These are phyloP conservation scores for Peromyscus maniculatus DNA, from an alignment of 2,113 vertebrate species.

Conservation along the genomic window DNA sequence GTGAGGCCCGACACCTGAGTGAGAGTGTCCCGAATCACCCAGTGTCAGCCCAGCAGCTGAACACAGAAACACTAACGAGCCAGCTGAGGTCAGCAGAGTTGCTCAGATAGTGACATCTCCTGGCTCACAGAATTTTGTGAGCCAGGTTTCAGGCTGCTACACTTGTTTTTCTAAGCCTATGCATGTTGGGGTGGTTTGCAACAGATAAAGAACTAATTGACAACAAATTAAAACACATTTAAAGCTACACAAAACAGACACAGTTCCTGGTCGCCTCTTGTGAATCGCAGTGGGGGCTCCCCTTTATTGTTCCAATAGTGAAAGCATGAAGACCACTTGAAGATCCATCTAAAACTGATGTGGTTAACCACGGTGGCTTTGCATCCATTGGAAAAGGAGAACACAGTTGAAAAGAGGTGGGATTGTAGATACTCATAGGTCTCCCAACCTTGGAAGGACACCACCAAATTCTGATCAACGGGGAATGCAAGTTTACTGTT, in stretches of 20 bases:
- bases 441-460: background rate
- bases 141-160: background rate
- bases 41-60: background rate
- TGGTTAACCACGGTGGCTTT: background rate
- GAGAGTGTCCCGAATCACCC: background rate
- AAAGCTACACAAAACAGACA: background rate
- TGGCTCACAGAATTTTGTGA: background rate
- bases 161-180: background rate
- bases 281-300: background rate
- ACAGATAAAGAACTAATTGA: background rate
- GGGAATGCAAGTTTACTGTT: background rate
- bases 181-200: background rate
- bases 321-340: background rate
- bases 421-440: too few relatives aligned
- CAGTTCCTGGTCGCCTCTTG: background rate
- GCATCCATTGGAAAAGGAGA: fast-evolving
- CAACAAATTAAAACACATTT: background rate
- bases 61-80: background rate
- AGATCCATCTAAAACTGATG: too few relatives aligned
- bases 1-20: background rate
- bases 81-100: background rate
- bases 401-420: background rate
- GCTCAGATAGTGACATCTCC: too few relatives aligned
- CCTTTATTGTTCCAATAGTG: background rate
- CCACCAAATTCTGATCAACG: background rate